Evolutionary conservation across 2,888 invertebrate species (phyloP), one percentile per base, ranked within the genome.

Genomic region (Hyposoter didymator): DNA sequence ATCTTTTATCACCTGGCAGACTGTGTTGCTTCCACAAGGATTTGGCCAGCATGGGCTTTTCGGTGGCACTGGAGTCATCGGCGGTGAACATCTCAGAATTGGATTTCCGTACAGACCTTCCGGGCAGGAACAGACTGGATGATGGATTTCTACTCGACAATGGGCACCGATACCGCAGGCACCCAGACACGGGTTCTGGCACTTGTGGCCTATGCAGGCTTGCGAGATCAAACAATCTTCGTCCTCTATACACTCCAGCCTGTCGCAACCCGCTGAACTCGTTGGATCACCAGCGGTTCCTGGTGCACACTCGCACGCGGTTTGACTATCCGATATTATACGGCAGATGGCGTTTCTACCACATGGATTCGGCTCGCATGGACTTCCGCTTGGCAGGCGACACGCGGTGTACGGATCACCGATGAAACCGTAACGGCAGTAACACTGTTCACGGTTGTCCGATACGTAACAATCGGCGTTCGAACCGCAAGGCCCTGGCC

Each of bases 391-490:
- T 92, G 96, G 96, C 72, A 95, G 95, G 89, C 95, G 95, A 91
- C 98, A 98, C n/a, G 96, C 96, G 43, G 95, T 95, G 90, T 97
- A 97, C 5, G 98, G 96, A 94, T 98, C 97, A 22, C 98, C 98
- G 64, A 95, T 95, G 93, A 95, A 97, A 39, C 97, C 97, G 69
- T 95, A 93, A 92, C 96, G 96, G 90, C 98, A 98, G 93, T 96
- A 97, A 93, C 98, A 98, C 93, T 97, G 96, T 93, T 98, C 98
- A 90, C 96, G 96, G 90, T 97, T 97, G 82, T 96, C 96, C 69
- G 96, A 95, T 6, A 97, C 97, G 91, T 98, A 98, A 92, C 98
- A 98, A 91, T 98, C 97, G 12, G 98, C 96, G 93, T 98, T 97
- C 22, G 94, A 94, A 39, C 97, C 98, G 94, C 98, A 98, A 1